Base-by-base conservation (phyloP, 2,888 invertebrate species). In the Venustoraphidia nigricollis region DNA sequence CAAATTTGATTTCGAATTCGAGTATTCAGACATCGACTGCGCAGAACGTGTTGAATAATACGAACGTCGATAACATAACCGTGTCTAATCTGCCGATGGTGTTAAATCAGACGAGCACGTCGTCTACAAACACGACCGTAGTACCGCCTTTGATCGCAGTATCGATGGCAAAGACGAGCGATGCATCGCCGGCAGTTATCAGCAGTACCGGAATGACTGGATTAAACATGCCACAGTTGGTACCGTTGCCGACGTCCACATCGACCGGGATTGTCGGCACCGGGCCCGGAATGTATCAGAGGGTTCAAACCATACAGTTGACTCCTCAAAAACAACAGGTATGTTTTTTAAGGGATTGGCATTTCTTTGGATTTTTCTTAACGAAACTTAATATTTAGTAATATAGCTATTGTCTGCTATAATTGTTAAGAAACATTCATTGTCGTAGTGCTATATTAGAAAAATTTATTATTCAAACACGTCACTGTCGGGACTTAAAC, bases 321-420 rank as follows among this genome's bases (percentile, higher is more conserved):
- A 81, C 81, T 11, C 78, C 80, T 10, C 82, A 83, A 57, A 83
- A 83, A 58, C 83, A 84, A 59, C 78, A 78, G 60, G 68, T 77
- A 55, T 60, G 43, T 36, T 36, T 37, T n/a, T 35, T 36, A 41
- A 45, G 40, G 8, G 36, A 44, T 40, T 9, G 17, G 8, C 27
- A 10, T 42, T 39, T 37, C 17, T 47, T 37, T 14, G n/a, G 39
- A 37, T 36, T 38, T 49, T 2, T 17, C 4, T 17, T 17, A 17
- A 17, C 17, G 17, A 4, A 17, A 17, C 17, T 17, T 37, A 11
- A 37, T 41, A 34, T n/a, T 36, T n/a, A n/a, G n/a, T n/a, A n/a
- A n/a, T n/a, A n/a, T n/a, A n/a, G n/a, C n/a, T n/a, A n/a, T n/a
- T n/a, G n/a, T n/a, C n/a, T n/a, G n/a, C n/a, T n/a, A n/a, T n/a